Evolutionary conservation across 2,113 vertebrate species (phyloP), one percentile per base, ranked within the genome.

Genomic region (Tragelaphus scriptus): DNA sequence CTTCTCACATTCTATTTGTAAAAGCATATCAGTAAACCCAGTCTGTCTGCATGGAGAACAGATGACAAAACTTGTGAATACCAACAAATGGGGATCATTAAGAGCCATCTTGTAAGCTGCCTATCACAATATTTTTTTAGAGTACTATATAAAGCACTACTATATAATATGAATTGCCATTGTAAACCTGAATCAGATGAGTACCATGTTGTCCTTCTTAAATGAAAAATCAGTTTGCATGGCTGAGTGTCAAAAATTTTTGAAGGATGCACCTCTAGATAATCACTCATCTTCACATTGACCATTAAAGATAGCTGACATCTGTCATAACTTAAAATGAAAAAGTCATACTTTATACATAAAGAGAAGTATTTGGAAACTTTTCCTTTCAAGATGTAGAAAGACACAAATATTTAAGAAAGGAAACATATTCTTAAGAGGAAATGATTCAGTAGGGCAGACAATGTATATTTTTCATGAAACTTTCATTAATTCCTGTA

Each of bases 401-500:
- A 1, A 44, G 6, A 68, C 10, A 55, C 28, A 92, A 28, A 80
- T 89, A 94, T 81, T 91, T 96, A 75, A 88, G n/a, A 86, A 90
- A 16, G 25, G 0, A 86, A 93, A 82, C 81, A n/a, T 44, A 55
- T n/a, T 53, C 47, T 40, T 84, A 84, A 71, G 55, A 91, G 49
- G 13, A 88, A 84, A 6, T 68, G 56, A 95, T 84, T 92, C 32
- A 61, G 5, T 28, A 58, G 3, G 10, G 6, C 7, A 91, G 51
- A 47, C 16, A 61, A 61, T 89, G 5, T 75, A 53, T 84, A 58
- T 91, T 94, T 95, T 96, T 61, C 23, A 80, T 58, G 25, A 94
- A 89, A n/a, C n/a, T 84, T 95, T 87, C 85, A 90, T 95, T 96
- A 93, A 63, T 94, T 82, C 26, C 71, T 86, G 59, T 84, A 94